Percentiles rank a stretch among this genome's conserved stretches.
These are phyloP conservation scores for Cylloceria caligata DNA, from an alignment of 2,888 invertebrate genomes.

Conservation along the genomic window DNA sequence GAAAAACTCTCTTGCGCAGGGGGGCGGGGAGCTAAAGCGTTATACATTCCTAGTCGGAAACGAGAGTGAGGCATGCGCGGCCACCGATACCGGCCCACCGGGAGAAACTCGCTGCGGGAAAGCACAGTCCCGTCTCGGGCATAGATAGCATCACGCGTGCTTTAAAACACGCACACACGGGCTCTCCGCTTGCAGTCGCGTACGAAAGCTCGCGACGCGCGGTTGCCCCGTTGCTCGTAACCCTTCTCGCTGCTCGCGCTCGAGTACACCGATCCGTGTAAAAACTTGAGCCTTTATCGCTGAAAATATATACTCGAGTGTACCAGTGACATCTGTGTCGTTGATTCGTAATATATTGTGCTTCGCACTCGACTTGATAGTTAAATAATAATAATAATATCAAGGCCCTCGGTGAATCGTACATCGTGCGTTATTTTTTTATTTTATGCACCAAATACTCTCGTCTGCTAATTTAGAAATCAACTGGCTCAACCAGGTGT, in stretches of 20 bases:
- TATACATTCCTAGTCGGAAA: constrained; percentile 8
- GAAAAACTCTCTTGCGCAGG: background rate
- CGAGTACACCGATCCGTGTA: background rate
- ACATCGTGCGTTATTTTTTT: constrained; percentile 9
- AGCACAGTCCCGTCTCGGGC: constrained; percentile 21
- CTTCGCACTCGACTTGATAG: background rate
- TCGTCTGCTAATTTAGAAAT: too few relatives aligned
- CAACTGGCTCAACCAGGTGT: too few relatives aligned
- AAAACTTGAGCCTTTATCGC: background rate
- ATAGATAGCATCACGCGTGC: constrained; percentile 27
- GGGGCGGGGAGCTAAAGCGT: background rate
- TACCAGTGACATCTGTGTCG: background rate
- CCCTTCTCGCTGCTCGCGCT: background rate
- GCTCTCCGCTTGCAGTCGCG: constrained; percentile 50
- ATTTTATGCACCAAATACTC: too few relatives aligned
- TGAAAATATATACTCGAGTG: background rate
- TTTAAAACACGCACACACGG: constrained; percentile 9
- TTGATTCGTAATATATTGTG: background rate
- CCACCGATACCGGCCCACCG: constrained; percentile 27
- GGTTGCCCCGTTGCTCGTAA: background rate
- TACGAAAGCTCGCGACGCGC: constrained; percentile 57
- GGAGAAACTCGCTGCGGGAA: constrained; percentile 41
- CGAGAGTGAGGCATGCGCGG: constrained; percentile 56
- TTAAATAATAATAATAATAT: background rate
- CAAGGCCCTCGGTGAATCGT: background rate